Percentiles rank a stretch among this genome's conserved stretches.
phyloP scores from a whole-genome alignment of 2,113 vertebrate species.

The Zootoca vivipara region DNA sequence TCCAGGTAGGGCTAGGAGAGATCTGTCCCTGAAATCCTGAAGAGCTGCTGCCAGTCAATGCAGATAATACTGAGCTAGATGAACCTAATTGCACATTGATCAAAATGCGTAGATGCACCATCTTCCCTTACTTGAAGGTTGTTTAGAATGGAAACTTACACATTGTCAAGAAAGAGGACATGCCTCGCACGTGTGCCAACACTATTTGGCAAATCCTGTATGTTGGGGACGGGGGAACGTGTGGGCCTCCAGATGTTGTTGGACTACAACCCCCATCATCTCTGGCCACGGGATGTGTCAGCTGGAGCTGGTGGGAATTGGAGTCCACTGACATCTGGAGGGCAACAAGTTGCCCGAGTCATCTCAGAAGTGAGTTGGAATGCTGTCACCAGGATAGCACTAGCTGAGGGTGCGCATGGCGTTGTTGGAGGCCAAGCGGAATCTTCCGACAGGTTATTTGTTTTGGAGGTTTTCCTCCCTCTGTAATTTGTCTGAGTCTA shows the following conservation, averaged over 20 bases:
- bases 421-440: slow-evolving; percentile 18
- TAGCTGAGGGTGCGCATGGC: background rate
- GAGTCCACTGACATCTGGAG: no score
- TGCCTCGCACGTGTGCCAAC: background rate
- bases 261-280: no score
- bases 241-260: no score
- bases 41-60: no score
- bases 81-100: background rate
- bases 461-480: slow-evolving; percentile 56
- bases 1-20: background rate
- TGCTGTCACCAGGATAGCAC: no score
- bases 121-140: background rate
- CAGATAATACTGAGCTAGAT: no score
- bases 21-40: background rate
- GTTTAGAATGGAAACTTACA: background rate
- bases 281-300: no score
- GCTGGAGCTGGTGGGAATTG: no score
- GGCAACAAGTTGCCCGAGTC: no score
- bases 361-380: background rate
- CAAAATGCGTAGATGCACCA: background rate
- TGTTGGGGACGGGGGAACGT: background rate
- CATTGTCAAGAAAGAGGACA: no score
- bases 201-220: background rate
- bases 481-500: slow-evolving; percentile 60
- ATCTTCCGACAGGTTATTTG: slow-evolving; percentile 32